These are phyloP conservation scores for Pseudopipra pipra DNA, from an alignment of 2,113 vertebrate species.

Conservation along the genomic window DNA sequence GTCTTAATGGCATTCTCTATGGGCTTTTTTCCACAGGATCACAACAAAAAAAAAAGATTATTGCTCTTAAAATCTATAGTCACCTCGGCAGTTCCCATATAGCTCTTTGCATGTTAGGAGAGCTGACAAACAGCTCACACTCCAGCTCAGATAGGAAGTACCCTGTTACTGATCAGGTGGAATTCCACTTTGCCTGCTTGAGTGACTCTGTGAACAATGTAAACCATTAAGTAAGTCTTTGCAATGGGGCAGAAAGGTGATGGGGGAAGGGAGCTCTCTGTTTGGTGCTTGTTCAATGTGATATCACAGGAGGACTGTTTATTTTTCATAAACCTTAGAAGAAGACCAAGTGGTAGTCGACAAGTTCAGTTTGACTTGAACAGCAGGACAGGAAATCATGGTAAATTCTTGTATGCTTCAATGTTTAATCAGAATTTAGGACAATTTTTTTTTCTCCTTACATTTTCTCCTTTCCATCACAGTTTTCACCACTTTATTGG, in stretches of 20 bases:
- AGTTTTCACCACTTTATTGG: slow-evolving; percentile 1
- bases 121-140: background rate
- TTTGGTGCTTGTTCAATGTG: slow-evolving; percentile 24
- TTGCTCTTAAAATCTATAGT: slow-evolving; percentile 1
- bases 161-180: slow-evolving; percentile 71
- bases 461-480: background rate
- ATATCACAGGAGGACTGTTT: background rate
- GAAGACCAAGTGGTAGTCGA: background rate
- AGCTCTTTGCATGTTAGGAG: background rate
- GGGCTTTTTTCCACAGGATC: background rate
- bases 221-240: slow-evolving; percentile 71
- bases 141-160: slow-evolving; percentile 56
- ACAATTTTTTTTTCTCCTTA: background rate
- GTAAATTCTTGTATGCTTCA: background rate
- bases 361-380: background rate
- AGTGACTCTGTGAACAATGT: slow-evolving; percentile 70
- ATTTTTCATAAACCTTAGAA: slow-evolving; percentile 3
- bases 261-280: slow-evolving; percentile 40
- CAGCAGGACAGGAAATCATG: background rate
- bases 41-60: slow-evolving; percentile 1
- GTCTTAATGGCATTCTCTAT: slow-evolving; percentile 2
- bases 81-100: background rate
- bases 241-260: slow-evolving; percentile 35
- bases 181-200: slow-evolving; percentile 73
- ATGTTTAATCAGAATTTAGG: background rate